Base-by-base conservation (phyloP, 2,797 vertebrate genomes). In the Okamejei kenojei region DNA sequence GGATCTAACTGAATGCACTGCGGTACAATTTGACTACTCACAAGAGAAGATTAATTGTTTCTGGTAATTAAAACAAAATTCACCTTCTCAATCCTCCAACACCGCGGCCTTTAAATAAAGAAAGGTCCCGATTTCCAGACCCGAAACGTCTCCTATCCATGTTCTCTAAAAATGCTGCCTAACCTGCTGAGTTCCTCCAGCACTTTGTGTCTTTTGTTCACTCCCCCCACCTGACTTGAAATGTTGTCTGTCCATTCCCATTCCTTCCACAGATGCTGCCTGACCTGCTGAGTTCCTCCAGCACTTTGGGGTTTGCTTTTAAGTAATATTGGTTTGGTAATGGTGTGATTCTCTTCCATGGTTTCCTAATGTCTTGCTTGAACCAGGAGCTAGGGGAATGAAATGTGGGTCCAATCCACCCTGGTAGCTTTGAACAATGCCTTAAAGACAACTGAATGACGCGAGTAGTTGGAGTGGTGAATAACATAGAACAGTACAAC, bases 21-120 rank as follows among this genome's bases (percentile, higher is more conserved):
- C 98, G 0, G 97, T 99, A 73, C 99, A 99, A 94, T 99, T 99
- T 94, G 99, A 99, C 95, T 99, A 99, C 94, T 98, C 98, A 93
- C 98, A 98, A 95, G 97, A 99, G 93, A 97, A 95, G 94, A 97
- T 99, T 84, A 99, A 99, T 96, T 99, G 99, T 94, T 99, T 99
- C 95, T 99, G 99, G 99, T 99, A 95, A 74, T 23, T 68, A 8
- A 32, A 84, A 86, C n/a, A 15, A 86, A 11, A 29, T 11, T 61
- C 54, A 58, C 26, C 11, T 9, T 82, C 9, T 58, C 23, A 11
- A 17, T 11, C 65, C 65, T 68, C 10, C 65, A 74, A 74, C 19
- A 74, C 2, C 21, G 19, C 23, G 71, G 21, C 71, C 23, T 68
- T 74, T 74, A 74, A 74, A 23, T 21, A 74, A 73, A 4, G 5